Evolutionary conservation across 2,888 invertebrate species (phyloP).

Genomic region (Dolichopus griseipennis): DNA sequence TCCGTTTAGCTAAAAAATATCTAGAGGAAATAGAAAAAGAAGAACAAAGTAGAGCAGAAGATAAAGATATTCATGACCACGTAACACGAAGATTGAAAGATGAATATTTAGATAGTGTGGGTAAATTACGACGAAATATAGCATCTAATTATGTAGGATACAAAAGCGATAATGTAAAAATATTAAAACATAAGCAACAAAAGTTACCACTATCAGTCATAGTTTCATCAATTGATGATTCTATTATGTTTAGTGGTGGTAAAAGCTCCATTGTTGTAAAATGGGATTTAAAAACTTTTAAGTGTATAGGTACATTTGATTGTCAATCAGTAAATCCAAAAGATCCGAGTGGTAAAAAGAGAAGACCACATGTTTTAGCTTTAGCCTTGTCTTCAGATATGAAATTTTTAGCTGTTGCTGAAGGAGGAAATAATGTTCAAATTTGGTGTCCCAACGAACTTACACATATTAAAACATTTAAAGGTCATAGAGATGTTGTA

Average conservation of each 20-base stretch:
- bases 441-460: constrained; percentile 77
- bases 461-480: constrained; percentile 68
- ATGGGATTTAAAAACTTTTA: constrained; percentile 62
- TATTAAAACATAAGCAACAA: constrained; percentile 69
- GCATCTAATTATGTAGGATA: constrained; percentile 54
- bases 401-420: constrained; percentile 71
- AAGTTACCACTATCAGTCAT: constrained; percentile 70
- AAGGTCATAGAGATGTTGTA: constrained; percentile 64
- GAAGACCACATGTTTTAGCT: constrained; percentile 48
- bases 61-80: constrained; percentile 51
- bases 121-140: constrained; percentile 64
- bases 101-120: constrained; percentile 79
- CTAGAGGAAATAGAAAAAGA: constrained; percentile 76
- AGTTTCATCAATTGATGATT: constrained; percentile 64
- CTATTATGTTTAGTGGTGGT: constrained; percentile 69
- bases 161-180: constrained; percentile 42
- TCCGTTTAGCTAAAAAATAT: constrained; percentile 83
- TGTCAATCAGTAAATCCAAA: constrained; percentile 41
- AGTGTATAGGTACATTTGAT: constrained; percentile 50
- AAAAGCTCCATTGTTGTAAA: constrained; percentile 84
- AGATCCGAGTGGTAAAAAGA: constrained; percentile 28
- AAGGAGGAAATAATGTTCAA: constrained; percentile 60
- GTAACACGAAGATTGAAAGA: constrained; percentile 65
- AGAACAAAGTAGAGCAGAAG: constrained; percentile 60
- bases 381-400: constrained; percentile 69